phyloP scores from a whole-genome alignment of 2,888 invertebrate genomes.

The Megastigmus dorsalis region DNA sequence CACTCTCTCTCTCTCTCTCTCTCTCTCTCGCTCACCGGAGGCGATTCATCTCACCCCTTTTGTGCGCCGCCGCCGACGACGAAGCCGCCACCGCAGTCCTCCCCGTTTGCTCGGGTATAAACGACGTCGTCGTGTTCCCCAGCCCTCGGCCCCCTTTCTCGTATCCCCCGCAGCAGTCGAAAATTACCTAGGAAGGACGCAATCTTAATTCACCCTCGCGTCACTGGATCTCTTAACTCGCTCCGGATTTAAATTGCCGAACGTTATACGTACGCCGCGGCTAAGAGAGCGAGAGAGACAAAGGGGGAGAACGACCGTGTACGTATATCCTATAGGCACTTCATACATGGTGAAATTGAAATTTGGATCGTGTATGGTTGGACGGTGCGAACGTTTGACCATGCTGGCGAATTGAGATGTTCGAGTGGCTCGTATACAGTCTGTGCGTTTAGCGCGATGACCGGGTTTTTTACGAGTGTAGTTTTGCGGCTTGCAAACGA shows the following conservation, averaged over 20 bases:
- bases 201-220: conserved; percentile 55
- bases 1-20: conserved; percentile 54
- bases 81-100: conserved; percentile 3
- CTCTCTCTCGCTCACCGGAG: conserved; percentile 58
- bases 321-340: no score
- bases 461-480: no score
- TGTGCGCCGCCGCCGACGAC: conserved; percentile 44
- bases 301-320: no score
- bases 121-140: no score
- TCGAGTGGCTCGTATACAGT: no score
- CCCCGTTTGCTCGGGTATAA: conserved; percentile 19
- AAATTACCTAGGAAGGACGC: conserved; percentile 51
- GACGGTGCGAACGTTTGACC: no score
- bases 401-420: no score
- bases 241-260: conserved; percentile 45
- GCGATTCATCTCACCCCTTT: conserved; percentile 65
- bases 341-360: no score
- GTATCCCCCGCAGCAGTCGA: neutral
- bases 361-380: no score
- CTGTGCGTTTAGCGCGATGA: no score
- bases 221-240: conserved; percentile 32
- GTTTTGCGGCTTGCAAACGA: no score
- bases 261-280: conserved; percentile 37
- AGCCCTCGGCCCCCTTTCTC: no score
- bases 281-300: neutral